These are phyloP conservation scores for Lithobius niger DNA, from an alignment of 1,140 invertebrate species.

Conservation along the genomic window DNA sequence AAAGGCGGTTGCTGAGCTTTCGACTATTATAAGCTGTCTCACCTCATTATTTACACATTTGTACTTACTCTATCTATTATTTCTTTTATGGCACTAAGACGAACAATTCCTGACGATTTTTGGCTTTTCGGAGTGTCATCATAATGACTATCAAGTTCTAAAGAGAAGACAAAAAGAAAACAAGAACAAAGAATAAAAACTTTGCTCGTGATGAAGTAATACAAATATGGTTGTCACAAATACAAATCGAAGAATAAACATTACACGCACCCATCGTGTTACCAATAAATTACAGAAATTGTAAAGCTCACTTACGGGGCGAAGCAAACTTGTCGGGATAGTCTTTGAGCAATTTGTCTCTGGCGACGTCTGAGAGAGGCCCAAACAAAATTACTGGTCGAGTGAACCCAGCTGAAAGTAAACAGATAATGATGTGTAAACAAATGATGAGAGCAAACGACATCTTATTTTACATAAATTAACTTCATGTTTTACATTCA, in stretches of 20 bases:
- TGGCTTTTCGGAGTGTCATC: slow-evolving; percentile 45
- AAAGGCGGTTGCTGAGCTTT: too few species aligned
- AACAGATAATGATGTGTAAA: slow-evolving; percentile 1
- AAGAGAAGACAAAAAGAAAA: slow-evolving; percentile 21
- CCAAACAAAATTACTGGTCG: slow-evolving; percentile 93
- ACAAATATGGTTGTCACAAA: too few species aligned
- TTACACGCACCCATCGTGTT: too few species aligned
- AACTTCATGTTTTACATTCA: neutral
- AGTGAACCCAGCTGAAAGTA: slow-evolving; percentile 57
- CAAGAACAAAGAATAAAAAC: too few species aligned
- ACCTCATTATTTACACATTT: neutral
- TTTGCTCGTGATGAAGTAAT: too few species aligned
- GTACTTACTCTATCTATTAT: slow-evolving; percentile 56
- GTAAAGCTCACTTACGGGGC: slow-evolving; percentile 47
- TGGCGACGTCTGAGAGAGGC: slow-evolving; percentile 80
- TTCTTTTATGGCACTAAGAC: slow-evolving; percentile 83
- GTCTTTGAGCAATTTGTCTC: slow-evolving; percentile 77
- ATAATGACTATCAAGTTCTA: slow-evolving; percentile 59
- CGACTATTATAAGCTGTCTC: neutral
- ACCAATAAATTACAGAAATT: too few species aligned
- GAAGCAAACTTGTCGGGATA: slow-evolving; percentile 85
- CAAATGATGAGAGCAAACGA: neutral
- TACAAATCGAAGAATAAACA: too few species aligned
- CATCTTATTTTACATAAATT: neutral
- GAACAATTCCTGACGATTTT: slow-evolving; percentile 67